Base-by-base conservation (phyloP, 2,888 invertebrate genomes). In the Meiosimyza decipiens region DNA sequence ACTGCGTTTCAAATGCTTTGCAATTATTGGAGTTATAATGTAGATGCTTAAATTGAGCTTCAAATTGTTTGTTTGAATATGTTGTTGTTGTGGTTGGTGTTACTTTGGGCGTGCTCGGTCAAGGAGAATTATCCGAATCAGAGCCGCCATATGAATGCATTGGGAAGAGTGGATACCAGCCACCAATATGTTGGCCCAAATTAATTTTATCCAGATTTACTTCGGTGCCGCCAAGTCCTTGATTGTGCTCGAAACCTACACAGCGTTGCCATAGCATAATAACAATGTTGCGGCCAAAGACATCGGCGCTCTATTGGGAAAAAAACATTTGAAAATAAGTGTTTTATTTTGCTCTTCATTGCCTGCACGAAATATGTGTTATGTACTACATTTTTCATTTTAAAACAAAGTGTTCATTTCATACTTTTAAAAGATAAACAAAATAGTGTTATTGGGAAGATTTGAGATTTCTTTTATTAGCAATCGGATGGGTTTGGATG, bases 181-280 rank as follows among this genome's bases (percentile, higher is more conserved):
- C 95, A 81, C 92, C 92, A 60, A 94, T 94, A 80, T 94, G 91
- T 84, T 93, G 93, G 47, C 94, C 92, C 76, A 96, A 89, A 80
- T 85, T 85, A 73, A 97, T 89, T 81, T 92, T 91, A 86, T 96
- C 95, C 77, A 97, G 89, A 77, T 93, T 91, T 77, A 97, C 92
- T 87, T 96, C 95, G 1, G 93, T 94, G 62, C 96, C 96, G 13
- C 97, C 96, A 57, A 97, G 88, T 6, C 90, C 90, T 79, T 89
- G 89, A 84, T 96, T 96, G 86, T 95, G 95, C 83, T 95, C 95
- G 86, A 95, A 95, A 4, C 94, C 94, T 74, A 94, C 93, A 84
- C 95, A 94, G 74, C 94, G 91, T 83, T 96, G 95, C 96, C 97
- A 97, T 65, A 97, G 90, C 94, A 96, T 96, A 70, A 96, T 95